Conservation (phyloP, 2,888 invertebrate species). For the Galerucella pusilla region DNA sequence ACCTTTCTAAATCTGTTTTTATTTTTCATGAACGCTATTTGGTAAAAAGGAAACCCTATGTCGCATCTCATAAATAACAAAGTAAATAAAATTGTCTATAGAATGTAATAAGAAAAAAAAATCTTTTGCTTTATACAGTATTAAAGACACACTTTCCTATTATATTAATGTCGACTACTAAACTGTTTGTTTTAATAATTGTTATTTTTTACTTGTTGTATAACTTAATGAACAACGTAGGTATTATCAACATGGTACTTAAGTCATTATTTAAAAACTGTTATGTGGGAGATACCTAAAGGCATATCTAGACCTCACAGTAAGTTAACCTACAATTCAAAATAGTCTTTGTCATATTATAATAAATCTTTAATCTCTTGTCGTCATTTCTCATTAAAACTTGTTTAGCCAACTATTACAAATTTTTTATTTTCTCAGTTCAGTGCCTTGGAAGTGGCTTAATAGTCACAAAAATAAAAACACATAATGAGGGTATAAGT, state of each 20-base stretch:
- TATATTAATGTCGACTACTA: too few species aligned
- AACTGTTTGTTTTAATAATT: too few species aligned
- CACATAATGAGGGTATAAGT: conserved; percentile 38
- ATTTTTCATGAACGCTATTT: too few species aligned
- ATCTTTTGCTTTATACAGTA: too few species aligned
- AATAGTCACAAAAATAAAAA: conserved; percentile 38
- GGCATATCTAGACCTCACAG: background rate
- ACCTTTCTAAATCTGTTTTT: too few species aligned
- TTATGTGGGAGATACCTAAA: background rate
- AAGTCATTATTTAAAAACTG: background rate
- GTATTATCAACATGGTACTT: background rate
- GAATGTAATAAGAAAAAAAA: too few species aligned
- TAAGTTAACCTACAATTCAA: background rate
- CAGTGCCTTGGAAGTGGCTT: conserved; percentile 34
- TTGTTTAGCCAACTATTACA: conserved; percentile 25
- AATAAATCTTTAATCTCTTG: background rate
- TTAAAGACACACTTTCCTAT: too few species aligned
- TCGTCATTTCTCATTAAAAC: conserved; percentile 21
- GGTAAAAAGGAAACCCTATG: too few species aligned
- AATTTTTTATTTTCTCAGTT: conserved; percentile 33
- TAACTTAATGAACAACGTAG: background rate
- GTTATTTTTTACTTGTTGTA: background rate
- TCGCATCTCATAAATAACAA: too few species aligned
- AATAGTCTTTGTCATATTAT: background rate
- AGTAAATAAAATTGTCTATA: too few species aligned